Evolutionary conservation across 2,888 invertebrate species (phyloP).

Genomic region (Piscicola geometra): DNA sequence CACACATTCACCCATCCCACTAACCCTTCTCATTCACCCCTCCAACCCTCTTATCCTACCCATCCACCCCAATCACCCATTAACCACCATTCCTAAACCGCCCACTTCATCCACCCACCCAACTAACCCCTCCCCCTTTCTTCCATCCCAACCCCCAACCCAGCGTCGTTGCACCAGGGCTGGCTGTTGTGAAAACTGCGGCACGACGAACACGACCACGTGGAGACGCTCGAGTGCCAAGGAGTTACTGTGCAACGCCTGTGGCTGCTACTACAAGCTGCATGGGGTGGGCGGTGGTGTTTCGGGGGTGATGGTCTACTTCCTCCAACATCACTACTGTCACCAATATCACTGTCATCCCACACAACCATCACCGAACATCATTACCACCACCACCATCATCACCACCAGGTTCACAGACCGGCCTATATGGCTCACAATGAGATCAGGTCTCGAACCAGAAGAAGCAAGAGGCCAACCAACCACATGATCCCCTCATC

Average conservation of each 20-base stretch:
- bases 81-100: too few species aligned
- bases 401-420: conserved; percentile 14
- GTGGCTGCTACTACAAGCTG: conserved; percentile 38
- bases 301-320: not conserved
- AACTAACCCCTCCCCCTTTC: too few species aligned
- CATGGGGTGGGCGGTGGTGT: conserved; percentile 30
- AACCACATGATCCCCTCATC: not conserved
- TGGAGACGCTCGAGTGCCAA: conserved; percentile 25
- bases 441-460: conserved; percentile 17
- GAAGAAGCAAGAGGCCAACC: conserved; percentile 16
- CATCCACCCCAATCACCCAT: too few species aligned
- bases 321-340: too few species aligned
- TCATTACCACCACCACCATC: not conserved
- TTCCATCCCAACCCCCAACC: not conserved
- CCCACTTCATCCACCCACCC: too few species aligned
- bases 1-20: too few species aligned
- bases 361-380: not conserved
- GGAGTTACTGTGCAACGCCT: conserved; percentile 36
- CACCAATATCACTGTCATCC: too few species aligned
- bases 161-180: conserved; percentile 14
- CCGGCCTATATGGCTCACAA: conserved; percentile 32
- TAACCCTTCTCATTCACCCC: too few species aligned
- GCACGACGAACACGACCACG: conserved; percentile 29
- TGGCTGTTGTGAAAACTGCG: conserved; percentile 31
- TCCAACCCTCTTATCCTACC: too few species aligned